Base-by-base conservation (phyloP, 2,113 vertebrate species). In the Hymenochirus boettgeri region DNA sequence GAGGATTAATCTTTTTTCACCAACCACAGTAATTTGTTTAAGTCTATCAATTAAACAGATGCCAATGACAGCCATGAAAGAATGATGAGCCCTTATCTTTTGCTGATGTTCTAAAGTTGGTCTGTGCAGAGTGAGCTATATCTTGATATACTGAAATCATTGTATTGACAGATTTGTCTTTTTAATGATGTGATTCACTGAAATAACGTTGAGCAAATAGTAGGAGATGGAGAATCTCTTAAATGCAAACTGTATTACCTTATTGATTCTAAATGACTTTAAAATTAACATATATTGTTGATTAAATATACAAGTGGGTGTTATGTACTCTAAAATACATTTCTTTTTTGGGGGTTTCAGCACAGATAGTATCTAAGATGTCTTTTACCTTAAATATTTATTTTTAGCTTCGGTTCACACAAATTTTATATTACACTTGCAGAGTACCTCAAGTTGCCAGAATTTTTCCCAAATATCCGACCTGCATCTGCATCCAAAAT, bases 251-350 rank as follows among this genome's bases (percentile, higher is more conserved):
- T 66, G 27, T 50, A 57, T 65, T 57, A 57, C 22, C 22, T 65
- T 65, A 65, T 57, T 57, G 63, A 65, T 65, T 65, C 50, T 48
- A 31, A 18, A 51, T 57, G 57, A 57, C 7, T 22, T 21, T 17
- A 35, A 29, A 48, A 56, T 65, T 65, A 65, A 39, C 54, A 65
- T 65, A n/a, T 54, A 57, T 39, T 57, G 54, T 23, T 65, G 35
- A 65, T 65, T 65, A 65, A 57, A 48, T 25, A 27, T 24, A 25
- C 27, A 37, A 35, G 5, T 18, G 57, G 39, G 26, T 51, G 29
- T 13, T 7, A n/a, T 12, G 22, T 39, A 52, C 10, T 18, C n/a
- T n/a, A n/a, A n/a, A n/a, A n/a, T n/a, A n/a, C n/a, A n/a, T n/a
- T n/a, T n/a, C n/a, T n/a, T n/a, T n/a, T n/a, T n/a, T n/a, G n/a